Percentiles rank a stretch among this genome's conserved stretches.
These are phyloP conservation scores for Sciurus niger DNA, from an alignment of 2,113 vertebrate species.

Conservation along the genomic window DNA sequence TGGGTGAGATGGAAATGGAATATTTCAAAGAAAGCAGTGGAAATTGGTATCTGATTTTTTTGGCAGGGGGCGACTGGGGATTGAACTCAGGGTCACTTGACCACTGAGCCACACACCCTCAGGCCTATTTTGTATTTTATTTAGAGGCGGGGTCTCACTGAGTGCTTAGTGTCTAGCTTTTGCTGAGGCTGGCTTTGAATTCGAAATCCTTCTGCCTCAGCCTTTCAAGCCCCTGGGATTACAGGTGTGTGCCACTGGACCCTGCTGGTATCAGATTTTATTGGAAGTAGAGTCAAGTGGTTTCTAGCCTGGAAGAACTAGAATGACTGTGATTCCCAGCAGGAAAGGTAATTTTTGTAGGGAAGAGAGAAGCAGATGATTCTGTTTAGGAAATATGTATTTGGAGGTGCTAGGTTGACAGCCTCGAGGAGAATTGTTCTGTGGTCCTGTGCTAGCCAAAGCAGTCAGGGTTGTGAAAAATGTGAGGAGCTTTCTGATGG, in stretches of 20 bases:
- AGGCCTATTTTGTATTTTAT: too few species aligned
- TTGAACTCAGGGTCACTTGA: too few species aligned
- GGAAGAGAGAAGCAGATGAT: background rate
- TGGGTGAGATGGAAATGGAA: background rate
- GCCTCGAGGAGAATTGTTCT: background rate
- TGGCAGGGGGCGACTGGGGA: too few species aligned
- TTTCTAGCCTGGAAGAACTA: slow-evolving; percentile 3
- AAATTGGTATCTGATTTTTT: slow-evolving; percentile 13
- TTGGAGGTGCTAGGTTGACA: background rate
- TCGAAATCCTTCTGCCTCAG: too few species aligned
- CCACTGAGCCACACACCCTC: too few species aligned
- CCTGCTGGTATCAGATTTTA: background rate
- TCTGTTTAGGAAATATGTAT: background rate
- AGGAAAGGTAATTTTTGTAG: background rate
- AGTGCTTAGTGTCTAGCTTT: too few species aligned
- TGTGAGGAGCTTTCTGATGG: background rate
- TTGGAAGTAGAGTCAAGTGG: slow-evolving; percentile 6
- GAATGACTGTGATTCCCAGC: background rate
- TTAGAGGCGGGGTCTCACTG: too few species aligned
- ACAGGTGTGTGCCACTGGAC: too few species aligned
- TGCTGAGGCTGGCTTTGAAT: too few species aligned
- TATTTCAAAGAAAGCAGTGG: slow-evolving; percentile 29
- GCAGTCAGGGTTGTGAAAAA: background rate
- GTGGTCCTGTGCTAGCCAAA: background rate
- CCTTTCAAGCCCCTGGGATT: too few species aligned